These are phyloP conservation scores for Calliopum simillimum DNA, from an alignment of 2,888 invertebrate genomes.

Conservation along the genomic window DNA sequence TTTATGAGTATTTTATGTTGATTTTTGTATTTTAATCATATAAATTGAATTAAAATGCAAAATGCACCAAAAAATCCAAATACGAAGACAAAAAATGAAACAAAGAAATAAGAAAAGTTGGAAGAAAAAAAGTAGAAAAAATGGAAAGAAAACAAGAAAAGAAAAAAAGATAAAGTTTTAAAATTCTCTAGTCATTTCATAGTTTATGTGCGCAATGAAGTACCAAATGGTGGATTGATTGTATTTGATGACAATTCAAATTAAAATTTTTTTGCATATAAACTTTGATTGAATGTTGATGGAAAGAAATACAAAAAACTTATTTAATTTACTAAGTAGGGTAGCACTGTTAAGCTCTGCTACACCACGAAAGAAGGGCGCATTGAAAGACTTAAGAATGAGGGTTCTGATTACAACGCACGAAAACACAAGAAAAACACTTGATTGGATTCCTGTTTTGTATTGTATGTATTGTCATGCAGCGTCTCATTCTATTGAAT, in stretches of 20 bases:
- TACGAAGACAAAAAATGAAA: slow-evolving; percentile 28
- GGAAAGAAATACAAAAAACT: not conserved
- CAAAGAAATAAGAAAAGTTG: slow-evolving; percentile 18
- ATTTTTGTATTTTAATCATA: slow-evolving; percentile 1
- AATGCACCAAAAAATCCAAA: slow-evolving; percentile 3
- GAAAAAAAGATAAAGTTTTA: not conserved
- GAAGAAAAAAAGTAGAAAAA: slow-evolving; percentile 36
- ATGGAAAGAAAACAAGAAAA: slow-evolving; percentile 3
- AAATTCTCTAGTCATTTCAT: not conserved
- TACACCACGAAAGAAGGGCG: not conserved
- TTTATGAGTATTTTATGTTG: not conserved
- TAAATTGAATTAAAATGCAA: slow-evolving; percentile 27
- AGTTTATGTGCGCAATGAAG: not conserved
- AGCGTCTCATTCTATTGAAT: too few relatives aligned
- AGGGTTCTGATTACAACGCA: slow-evolving; percentile 59
- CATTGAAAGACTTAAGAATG: slow-evolving; percentile 43
- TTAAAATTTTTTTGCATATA: slow-evolving; percentile 4
- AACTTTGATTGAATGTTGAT: slow-evolving; percentile 39
- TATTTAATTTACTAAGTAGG: too few relatives aligned
- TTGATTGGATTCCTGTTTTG: slow-evolving; percentile 62
- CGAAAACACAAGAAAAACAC: slow-evolving; percentile 53
- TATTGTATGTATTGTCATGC: too few relatives aligned
- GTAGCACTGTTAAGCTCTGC: too few relatives aligned
- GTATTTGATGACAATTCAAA: slow-evolving; percentile 6
- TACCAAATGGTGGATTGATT: not conserved